Base-by-base conservation (phyloP, 2,113 vertebrate genomes). In the Sinosuthora webbiana region DNA sequence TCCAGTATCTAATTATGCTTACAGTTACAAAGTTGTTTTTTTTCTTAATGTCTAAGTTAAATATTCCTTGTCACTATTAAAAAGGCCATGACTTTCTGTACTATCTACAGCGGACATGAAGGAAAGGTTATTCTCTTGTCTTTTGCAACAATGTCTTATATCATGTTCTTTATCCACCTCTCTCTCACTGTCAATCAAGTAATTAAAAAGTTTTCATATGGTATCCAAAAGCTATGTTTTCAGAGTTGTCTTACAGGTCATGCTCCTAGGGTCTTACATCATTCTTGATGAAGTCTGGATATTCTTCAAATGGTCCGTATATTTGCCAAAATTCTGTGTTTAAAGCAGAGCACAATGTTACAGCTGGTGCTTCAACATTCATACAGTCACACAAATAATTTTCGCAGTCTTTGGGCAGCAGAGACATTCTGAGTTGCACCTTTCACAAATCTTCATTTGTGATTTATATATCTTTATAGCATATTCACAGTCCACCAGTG, bases 11-110 rank as follows among this genome's bases (percentile, higher is more conserved):
- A 87, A 95, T 87, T 89, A 89, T 75, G 53, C 35, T 60, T 60
- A 71, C 10, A 39, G 56, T 67, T 89, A 67, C 24, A 76, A 94
- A 90, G 53, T 13, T 42, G 13, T 2, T n/a, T 17, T 21, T 21
- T 37, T 94, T 88, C 14, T 60, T 44, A 82, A 94, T 60, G 42
- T 74, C 53, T 39, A 84, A 87, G 56, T 89, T 78, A 78, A 82
- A 91, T 93, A 91, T 95, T 88, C 62, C 65, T 85, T 82, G 49
- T 15, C 62, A 68, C 37, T 49, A 57, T 90, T 90, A 79, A 94
- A 91, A 94, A 85, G 30, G 4, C 35, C 74, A 76, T 95, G 81
- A 63, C 35, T 81, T 94, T 81, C 63, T 65, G 22, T 68, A 68
- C 27, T 82, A 60, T 64, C 16, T 75, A 56, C 49, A 76, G n/a